These are phyloP conservation scores for Mesembrinibis cayennensis DNA, from an alignment of 2,113 vertebrate species.

Conservation along the genomic window DNA sequence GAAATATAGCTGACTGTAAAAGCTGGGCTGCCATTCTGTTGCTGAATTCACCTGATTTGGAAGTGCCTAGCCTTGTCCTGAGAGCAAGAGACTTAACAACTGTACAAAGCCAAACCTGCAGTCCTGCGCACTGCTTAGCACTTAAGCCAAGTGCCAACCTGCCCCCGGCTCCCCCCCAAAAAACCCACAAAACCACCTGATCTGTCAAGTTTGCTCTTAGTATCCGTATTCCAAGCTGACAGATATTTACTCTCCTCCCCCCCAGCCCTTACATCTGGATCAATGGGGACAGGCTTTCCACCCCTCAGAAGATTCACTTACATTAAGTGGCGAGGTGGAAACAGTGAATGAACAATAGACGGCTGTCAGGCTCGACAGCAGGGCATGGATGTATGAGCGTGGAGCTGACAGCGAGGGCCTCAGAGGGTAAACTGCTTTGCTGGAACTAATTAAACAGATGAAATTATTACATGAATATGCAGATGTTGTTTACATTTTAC, in stretches of 20 bases:
- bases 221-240: slow-evolving; percentile 68
- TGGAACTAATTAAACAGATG: slow-evolving; percentile 99
- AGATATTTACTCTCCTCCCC: slow-evolving; percentile 59
- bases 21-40: neutral
- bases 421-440: slow-evolving; percentile 99
- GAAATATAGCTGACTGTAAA: slow-evolving; percentile 30
- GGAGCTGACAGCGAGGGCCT: slow-evolving; percentile 92
- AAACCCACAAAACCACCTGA: slow-evolving; percentile 53
- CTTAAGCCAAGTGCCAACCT: neutral
- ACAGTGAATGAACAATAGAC: slow-evolving; percentile 87
- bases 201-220: slow-evolving; percentile 78
- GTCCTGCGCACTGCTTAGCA: neutral
- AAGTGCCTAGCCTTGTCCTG: neutral
- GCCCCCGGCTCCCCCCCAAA: neutral
- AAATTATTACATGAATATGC: slow-evolving; percentile 99
- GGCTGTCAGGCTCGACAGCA: slow-evolving; percentile 90
- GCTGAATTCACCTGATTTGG: neutral
- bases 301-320: slow-evolving; percentile 86
- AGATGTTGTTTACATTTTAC: slow-evolving; percentile 99
- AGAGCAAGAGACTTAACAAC: slow-evolving; percentile 9
- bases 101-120: neutral
- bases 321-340: slow-evolving; percentile 81
- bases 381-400: slow-evolving; percentile 87
- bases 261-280: slow-evolving; percentile 73
- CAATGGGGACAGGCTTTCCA: slow-evolving; percentile 74